Percentiles rank a stretch among this genome's conserved stretches.
phyloP scores from a whole-genome alignment of 92 coral and sea anemone genomes.

The Paragorgia papillata region DNA sequence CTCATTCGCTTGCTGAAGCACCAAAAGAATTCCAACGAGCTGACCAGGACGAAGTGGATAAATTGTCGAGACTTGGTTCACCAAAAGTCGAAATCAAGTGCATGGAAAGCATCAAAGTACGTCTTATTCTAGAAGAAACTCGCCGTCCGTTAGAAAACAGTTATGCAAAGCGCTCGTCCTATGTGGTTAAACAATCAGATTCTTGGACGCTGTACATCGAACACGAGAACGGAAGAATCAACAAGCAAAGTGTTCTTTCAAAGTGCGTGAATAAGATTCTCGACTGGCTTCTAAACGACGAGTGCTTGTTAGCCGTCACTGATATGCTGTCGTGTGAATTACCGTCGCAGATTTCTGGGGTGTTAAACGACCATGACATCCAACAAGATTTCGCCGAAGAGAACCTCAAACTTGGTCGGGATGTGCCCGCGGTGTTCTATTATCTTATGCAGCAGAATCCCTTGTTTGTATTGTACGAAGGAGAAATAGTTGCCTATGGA shows the following conservation, averaged over 20 bases:
- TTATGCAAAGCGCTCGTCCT: slow-evolving; percentile 9
- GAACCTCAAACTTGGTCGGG: slow-evolving; percentile 56
- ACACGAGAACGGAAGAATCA: slow-evolving; percentile 47
- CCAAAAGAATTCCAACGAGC: slow-evolving; percentile 80
- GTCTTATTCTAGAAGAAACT: too few species aligned
- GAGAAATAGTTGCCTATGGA: not conserved
- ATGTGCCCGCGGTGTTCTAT: slow-evolving; percentile 61
- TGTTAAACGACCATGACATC: slow-evolving; percentile 62
- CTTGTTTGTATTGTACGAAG: slow-evolving; percentile 23
- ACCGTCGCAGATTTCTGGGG: slow-evolving; percentile 51
- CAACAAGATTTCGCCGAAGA: slow-evolving; percentile 34
- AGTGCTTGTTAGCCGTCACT: slow-evolving; percentile 35
- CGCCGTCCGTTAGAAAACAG: too few species aligned
- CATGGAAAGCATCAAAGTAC: too few species aligned
- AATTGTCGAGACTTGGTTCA: slow-evolving; percentile 60
- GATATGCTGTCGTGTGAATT: slow-evolving; percentile 25
- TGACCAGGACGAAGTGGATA: slow-evolving; percentile 81
- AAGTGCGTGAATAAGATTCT: slow-evolving; percentile 48
- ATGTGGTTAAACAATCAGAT: slow-evolving; percentile 54
- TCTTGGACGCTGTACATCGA: slow-evolving; percentile 79
- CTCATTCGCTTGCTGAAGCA: slow-evolving; percentile 80
- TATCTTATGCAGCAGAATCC: slow-evolving; percentile 65
- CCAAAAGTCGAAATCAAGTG: slow-evolving; percentile 70
- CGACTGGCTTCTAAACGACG: slow-evolving; percentile 47
- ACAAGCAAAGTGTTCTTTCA: slow-evolving; percentile 25